These are phyloP conservation scores for Chalcis sispes DNA, from an alignment of 2,888 invertebrate genomes.

Conservation along the genomic window DNA sequence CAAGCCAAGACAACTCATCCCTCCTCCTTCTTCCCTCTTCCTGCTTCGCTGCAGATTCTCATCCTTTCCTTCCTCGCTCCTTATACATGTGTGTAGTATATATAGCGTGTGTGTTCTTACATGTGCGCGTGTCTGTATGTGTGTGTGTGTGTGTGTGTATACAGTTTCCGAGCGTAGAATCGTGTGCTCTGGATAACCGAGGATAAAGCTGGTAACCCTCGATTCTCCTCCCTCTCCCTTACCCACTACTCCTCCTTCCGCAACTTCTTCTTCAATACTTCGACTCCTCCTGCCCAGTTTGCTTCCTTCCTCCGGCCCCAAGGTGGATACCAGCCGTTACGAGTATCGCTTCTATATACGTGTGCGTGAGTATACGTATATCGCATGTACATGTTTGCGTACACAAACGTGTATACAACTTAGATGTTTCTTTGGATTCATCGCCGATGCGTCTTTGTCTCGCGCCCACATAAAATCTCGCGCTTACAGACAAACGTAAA, in stretches of 20 bases:
- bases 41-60: conserved; percentile 18
- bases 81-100: not conserved
- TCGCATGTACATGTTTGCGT: not conserved
- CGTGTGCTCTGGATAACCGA: conserved; percentile 21
- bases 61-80: not conserved
- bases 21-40: not conserved
- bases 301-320: not conserved
- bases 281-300: not conserved
- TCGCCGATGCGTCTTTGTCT: not conserved
- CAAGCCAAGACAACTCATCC: conserved; percentile 62
- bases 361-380: too few relatives aligned
- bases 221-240: not conserved
- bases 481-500: too few relatives aligned
- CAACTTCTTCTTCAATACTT: too few relatives aligned
- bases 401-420: not conserved
- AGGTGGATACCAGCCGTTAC: conserved; percentile 4
- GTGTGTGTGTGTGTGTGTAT: conserved; percentile 25
- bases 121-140: not conserved
- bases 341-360: not conserved
- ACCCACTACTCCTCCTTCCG: too few relatives aligned
- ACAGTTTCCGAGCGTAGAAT: not conserved
- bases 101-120: not conserved
- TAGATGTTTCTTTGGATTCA: not conserved
- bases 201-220: conserved; percentile 14
- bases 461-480: too few relatives aligned